Evolutionary conservation across 2,113 vertebrate genomes (phyloP).

Genomic region (Mionectes macconnelli): DNA sequence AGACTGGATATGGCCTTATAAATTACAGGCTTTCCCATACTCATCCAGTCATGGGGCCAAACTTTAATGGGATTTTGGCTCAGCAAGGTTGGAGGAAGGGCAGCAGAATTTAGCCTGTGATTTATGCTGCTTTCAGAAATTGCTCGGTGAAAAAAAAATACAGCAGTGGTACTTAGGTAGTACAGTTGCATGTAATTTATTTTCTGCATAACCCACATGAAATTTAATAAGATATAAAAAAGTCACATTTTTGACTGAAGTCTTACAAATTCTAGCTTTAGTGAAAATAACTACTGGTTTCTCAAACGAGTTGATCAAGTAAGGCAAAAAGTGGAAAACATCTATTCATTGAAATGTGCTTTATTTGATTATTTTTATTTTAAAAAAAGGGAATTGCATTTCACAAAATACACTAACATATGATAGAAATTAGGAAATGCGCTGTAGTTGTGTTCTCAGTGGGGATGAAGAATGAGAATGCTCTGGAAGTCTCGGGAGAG

Average conservation of each 20-base stretch:
- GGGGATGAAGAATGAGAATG: conserved; percentile 41
- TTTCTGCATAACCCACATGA: conserved; percentile 67
- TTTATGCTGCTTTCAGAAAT: conserved; percentile 61
- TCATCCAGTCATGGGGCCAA: conserved; percentile 61
- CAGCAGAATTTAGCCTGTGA: conserved; percentile 60
- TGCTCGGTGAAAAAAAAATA: conserved; percentile 40
- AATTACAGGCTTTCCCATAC: conserved; percentile 67
- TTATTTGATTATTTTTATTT: not conserved
- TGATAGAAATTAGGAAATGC: conserved; percentile 53
- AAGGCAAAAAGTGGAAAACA: not conserved
- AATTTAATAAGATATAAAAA: conserved; percentile 70
- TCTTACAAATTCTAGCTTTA: conserved; percentile 32
- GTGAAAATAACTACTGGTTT: conserved; percentile 20
- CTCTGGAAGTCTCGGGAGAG: not conserved
- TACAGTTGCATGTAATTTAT: conserved; percentile 63
- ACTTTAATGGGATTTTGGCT: conserved; percentile 69
- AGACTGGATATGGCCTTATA: conserved; percentile 65
- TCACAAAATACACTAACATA: not conserved
- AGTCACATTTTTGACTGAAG: conserved; percentile 65
- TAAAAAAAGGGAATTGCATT: not conserved
- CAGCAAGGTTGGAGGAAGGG: conserved; percentile 50
- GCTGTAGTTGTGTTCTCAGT: conserved; percentile 36
- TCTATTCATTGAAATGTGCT: not conserved
- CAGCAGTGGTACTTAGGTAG: conserved; percentile 37
- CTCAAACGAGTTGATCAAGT: not conserved